Conservation (phyloP, 2,797 vertebrate species). For the Helicolenus hilgendorfi region DNA sequence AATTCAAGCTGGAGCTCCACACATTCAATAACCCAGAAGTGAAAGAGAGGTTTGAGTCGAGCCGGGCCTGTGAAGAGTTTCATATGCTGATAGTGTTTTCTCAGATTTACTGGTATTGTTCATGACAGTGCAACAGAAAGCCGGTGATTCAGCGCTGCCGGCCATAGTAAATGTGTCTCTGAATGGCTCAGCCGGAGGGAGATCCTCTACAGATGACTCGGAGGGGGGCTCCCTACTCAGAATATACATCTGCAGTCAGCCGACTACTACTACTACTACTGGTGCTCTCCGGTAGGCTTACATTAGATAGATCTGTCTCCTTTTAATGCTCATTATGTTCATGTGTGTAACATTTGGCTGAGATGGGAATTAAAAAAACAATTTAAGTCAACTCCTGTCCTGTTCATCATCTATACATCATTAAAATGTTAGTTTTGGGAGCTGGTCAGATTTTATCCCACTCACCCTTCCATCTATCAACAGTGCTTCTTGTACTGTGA, state of each 20-base stretch:
- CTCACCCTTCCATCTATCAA: background rate
- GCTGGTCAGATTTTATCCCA: background rate
- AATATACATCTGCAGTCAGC: conserved; percentile 66
- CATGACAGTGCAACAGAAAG: conserved; percentile 71
- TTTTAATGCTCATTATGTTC: background rate
- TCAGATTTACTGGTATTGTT: conserved; percentile 74
- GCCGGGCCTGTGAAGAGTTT: conserved; percentile 50
- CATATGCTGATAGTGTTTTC: conserved; percentile 65
- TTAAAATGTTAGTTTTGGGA: background rate
- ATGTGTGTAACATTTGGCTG: no score
- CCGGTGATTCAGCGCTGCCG: conserved; percentile 80
- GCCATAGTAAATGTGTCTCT: conserved; percentile 58
- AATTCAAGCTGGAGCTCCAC: conserved; percentile 35
- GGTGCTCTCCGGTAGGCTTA: background rate
- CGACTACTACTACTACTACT: conserved; percentile 13
- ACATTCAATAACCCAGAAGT: conserved; percentile 59
- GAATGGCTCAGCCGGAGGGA: conserved; percentile 78
- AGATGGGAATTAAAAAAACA: background rate
- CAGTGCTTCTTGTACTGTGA: background rate
- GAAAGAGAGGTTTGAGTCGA: conserved; percentile 74
- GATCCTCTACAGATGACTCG: conserved; percentile 88
- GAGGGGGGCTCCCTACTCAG: conserved; percentile 82
- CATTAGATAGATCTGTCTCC: background rate
- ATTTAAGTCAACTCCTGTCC: background rate
- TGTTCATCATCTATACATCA: background rate